Evolutionary conservation across 1,140 invertebrate species (phyloP).

Genomic region (Myzus persicae): DNA sequence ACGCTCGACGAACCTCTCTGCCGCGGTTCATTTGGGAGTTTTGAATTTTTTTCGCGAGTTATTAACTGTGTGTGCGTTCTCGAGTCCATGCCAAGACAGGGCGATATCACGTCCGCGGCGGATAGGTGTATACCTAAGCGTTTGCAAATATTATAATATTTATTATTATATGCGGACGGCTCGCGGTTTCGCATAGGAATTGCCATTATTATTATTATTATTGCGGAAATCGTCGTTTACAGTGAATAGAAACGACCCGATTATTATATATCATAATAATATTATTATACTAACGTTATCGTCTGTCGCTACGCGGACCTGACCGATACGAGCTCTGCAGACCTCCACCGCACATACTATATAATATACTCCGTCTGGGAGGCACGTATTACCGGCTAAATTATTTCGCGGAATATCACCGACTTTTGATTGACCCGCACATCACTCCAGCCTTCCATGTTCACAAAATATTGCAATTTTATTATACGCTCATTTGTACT

Average conservation of each 20-base stretch:
- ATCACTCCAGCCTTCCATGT: too few relatives aligned
- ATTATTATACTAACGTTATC: neutral
- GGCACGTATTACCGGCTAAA: neutral
- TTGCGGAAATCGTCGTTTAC: neutral
- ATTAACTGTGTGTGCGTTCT: too few relatives aligned
- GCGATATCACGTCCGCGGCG: too few relatives aligned
- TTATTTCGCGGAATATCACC: neutral
- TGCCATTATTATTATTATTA: neutral
- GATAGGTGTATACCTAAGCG: too few relatives aligned
- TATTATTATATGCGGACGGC: neutral
- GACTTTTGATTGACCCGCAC: neutral
- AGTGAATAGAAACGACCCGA: slow-evolving; percentile 17
- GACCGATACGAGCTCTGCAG: neutral
- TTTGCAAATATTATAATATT: too few relatives aligned
- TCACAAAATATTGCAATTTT: too few relatives aligned
- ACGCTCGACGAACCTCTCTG: too few relatives aligned
- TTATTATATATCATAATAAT: neutral
- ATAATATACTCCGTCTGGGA: neutral
- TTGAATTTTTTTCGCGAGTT: too few relatives aligned
- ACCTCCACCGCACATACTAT: neutral
- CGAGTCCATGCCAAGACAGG: neutral
- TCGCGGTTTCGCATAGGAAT: neutral
- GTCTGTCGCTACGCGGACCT: neutral
- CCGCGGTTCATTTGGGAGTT: too few relatives aligned
- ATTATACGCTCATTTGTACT: too few relatives aligned